phyloP scores from a whole-genome alignment of 2,797 vertebrate species.

The Chrysocyon brachyurus region DNA sequence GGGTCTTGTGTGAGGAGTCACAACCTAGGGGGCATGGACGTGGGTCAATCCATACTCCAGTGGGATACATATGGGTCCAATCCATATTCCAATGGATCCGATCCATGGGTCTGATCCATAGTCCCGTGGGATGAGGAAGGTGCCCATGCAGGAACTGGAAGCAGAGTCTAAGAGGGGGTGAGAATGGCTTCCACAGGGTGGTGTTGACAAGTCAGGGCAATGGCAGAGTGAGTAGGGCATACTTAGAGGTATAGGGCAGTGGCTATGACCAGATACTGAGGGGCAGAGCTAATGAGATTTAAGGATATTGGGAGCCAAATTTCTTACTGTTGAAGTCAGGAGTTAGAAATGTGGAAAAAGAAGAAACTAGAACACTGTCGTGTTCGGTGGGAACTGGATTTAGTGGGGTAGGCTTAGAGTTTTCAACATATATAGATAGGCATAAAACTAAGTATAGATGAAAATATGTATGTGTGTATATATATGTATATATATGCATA shows the following conservation, averaged over 20 bases:
- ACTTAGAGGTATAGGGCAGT: background rate
- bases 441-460: background rate
- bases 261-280: background rate
- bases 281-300: background rate
- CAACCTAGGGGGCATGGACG: background rate
- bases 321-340: background rate
- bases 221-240: background rate
- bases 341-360: background rate
- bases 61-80: background rate
- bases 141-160: rapidly evolving
- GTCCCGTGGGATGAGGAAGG: background rate
- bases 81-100: background rate
- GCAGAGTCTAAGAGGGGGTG: background rate
- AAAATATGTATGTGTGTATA: background rate
- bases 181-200: background rate
- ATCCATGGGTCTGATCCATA: background rate
- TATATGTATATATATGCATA: background rate
- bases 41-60: background rate
- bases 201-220: background rate
- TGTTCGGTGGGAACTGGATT: background rate
- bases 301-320: background rate
- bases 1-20: background rate
- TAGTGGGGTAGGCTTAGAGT: background rate
- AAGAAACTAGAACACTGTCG: background rate
- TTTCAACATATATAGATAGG: background rate